phyloP scores from a whole-genome alignment of 2,797 vertebrate species.

The Pithecia hirsuta region DNA sequence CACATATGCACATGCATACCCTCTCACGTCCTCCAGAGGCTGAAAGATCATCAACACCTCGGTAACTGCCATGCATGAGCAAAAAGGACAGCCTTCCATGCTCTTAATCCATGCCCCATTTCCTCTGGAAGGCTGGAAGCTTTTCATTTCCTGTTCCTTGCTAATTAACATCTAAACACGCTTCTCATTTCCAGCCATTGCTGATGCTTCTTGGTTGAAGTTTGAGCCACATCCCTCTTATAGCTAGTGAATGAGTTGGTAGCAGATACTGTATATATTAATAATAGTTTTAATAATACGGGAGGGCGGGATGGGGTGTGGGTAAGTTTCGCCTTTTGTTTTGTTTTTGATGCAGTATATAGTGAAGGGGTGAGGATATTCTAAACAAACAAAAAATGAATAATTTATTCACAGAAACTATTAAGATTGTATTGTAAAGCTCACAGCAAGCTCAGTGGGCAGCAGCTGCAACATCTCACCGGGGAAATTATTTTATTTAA shows the following conservation, averaged over 20 bases:
- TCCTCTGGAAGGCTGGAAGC: background rate
- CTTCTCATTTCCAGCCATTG: slow-evolving; percentile 39
- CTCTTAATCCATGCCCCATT: background rate
- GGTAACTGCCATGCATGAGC: background rate
- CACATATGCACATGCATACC: background rate
- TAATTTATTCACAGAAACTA: slow-evolving; percentile 68
- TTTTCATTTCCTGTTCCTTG: background rate
- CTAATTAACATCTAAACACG: background rate
- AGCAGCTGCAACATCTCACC: slow-evolving; percentile 35
- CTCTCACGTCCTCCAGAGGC: background rate
- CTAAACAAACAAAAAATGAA: slow-evolving; percentile 54
- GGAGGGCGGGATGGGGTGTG: slow-evolving; percentile 27
- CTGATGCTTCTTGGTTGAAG: slow-evolving; percentile 9
- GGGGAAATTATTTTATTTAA: slow-evolving; percentile 23
- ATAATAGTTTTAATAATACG: slow-evolving; percentile 51
- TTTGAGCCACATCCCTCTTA: slow-evolving; percentile 46
- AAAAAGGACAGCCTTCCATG: slow-evolving; percentile 20
- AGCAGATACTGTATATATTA: slow-evolving; percentile 64
- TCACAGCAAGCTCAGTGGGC: slow-evolving; percentile 42
- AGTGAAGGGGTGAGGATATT: slow-evolving; percentile 42
- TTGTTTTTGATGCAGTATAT: slow-evolving; percentile 52
- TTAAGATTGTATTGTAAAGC: slow-evolving; percentile 49
- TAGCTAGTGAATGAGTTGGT: slow-evolving; percentile 37
- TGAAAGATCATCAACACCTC: background rate
- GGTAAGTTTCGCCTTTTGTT: slow-evolving; percentile 56